Percentiles rank a stretch among this genome's conserved stretches.
These are phyloP conservation scores for Grus americana DNA, from an alignment of 2,113 vertebrate genomes.

Conservation along the genomic window DNA sequence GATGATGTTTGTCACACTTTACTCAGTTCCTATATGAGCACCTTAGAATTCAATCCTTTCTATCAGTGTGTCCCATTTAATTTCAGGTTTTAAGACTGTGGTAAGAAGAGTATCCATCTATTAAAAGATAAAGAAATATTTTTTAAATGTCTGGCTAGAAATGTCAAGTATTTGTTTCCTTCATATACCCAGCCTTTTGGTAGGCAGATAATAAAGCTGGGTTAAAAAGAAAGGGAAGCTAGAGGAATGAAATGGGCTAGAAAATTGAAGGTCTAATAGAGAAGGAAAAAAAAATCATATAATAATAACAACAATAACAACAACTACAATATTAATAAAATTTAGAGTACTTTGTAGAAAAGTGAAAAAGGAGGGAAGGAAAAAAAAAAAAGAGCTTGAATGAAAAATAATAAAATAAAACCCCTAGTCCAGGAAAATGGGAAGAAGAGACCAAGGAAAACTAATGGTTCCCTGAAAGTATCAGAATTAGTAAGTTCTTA, in stretches of 20 bases:
- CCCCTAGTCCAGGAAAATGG: not conserved
- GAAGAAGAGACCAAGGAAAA: not conserved
- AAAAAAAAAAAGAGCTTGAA: not conserved
- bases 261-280: not conserved
- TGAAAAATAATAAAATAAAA: not conserved
- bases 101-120: not conserved
- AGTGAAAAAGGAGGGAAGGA: not conserved
- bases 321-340: not conserved
- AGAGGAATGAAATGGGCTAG: not conserved
- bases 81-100: not conserved
- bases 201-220: not conserved
- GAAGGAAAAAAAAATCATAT: not conserved
- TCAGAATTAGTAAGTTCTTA: not conserved
- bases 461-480: not conserved
- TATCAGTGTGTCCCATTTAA: not conserved
- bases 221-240: not conserved
- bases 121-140: not conserved
- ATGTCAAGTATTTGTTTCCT: not conserved
- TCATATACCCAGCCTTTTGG: not conserved
- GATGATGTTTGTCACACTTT: not conserved
- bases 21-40: not conserved
- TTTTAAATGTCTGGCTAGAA: not conserved
- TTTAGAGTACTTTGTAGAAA: not conserved
- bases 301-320: too few species aligned
- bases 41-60: not conserved